Evolutionary conservation across 2,888 invertebrate genomes (phyloP), one percentile per base, ranked within the genome.

Genomic region (Eupithecia pulchellata): DNA sequence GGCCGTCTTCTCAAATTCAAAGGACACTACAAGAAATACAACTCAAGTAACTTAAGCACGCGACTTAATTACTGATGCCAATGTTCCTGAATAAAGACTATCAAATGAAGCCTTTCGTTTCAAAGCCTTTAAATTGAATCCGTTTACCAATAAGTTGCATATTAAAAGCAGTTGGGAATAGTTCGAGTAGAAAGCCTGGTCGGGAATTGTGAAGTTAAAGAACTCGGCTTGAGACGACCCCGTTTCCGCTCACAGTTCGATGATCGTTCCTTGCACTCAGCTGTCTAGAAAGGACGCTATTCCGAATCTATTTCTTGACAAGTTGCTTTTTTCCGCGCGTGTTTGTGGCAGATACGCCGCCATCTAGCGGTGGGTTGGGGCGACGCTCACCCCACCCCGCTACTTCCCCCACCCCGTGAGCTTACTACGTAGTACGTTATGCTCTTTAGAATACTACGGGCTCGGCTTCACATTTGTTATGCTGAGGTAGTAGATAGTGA

Each of bases 291-390:
- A 73, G 67, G 71, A 72, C 70, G 68, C 72, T 77, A 78, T 80
- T 76, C 74, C 52, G 20, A 80, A 81, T 81, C 81, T 80, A 78
- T 80, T 82, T 76, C 70, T 75, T 76, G 77, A 82, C 79, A 78
- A 80, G 70, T 77, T 78, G 72, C 67, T 78, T 80, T 79, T 81
- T 79, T 81, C 72, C 39, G 64, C 36, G 36, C 85, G 84, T 86
- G 84, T 78, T 87, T 90, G 86, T 88, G 90, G 84, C 87, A 87
- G 86, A 91, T 89, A 87, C 86, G 78, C 80, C 87, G 91, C 91
- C 92, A 91, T 91, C 92, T 92, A 90, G 88, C 83, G 89, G 83
- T 78, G 79, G 76, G 77, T 78, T 77, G 78, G 78, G 79, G 47
- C 58, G 42, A 58, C 55, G 57, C 70, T 47, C 4, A 42, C 42